Base-by-base conservation (phyloP, 2,113 vertebrate genomes). In the Rhizomys pruinosus region DNA sequence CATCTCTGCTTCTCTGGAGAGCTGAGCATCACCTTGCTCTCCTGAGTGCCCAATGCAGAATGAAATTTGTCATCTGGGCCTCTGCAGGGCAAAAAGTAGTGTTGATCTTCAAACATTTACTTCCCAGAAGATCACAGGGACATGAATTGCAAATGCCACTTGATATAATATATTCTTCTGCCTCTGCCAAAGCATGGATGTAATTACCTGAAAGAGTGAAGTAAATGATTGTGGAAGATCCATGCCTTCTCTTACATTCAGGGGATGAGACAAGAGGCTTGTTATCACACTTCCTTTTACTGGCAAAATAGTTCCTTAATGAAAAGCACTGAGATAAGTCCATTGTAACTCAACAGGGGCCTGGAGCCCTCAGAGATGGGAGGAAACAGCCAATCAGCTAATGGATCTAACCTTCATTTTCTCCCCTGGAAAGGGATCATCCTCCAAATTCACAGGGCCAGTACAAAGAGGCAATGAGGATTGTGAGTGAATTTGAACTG, bases 141-240 rank as follows among this genome's bases (percentile, higher is more conserved):
- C 63, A 77, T 95, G 87, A 94, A 94, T 89, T 89, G 37, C 84
- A 92, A 94, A 96, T 91, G 20, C 22, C 77, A 80, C 74, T 96
- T 95, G 78, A 66, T 81, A 68, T 95, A 94, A 94, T 87, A 79
- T 82, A 87, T 69, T 57, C 68, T 55, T 52, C 89, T 94, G 25
- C 25, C 37, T 89, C 42, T 95, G 92, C 84, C 87, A 94, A 94
- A 87, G 81, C 32, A 76, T 52, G 55, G 63, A 69, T 95, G 42
- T 91, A 89, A 95, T 97, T 89, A 94, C 76, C 89, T 96, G 59
- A 71, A 91, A 92, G 63, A 96, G 69, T 80, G 32, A 96, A 47
- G 76, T 66, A 77, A 96, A 94, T 95, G 55, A 92, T 82, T 88
- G 63, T 91, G n/a, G 76, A 80, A 72, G 47, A 63, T 79, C 47